Evolutionary conservation across 2,888 invertebrate species (phyloP), one percentile per base, ranked within the genome.

Genomic region (Adineta ricciae): DNA sequence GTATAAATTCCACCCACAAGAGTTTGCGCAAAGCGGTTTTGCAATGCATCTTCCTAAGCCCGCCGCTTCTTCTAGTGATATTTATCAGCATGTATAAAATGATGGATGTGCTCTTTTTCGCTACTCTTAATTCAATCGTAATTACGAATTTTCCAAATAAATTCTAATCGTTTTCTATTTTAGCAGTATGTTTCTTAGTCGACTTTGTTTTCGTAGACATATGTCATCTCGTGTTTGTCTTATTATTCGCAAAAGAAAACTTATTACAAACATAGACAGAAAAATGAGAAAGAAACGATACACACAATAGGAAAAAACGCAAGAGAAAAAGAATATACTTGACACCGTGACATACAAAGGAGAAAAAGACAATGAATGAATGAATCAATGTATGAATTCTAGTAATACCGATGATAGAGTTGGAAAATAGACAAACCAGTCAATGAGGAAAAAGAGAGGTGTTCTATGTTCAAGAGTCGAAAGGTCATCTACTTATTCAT

Each of bases 1-100:
- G 78, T 78, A 78, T 41, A 41, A 41, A 41, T 78, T 78, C n/a
- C 78, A 78, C n/a, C 78, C 78, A 41, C 24, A 78, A 41, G 78
- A 41, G 41, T 78, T 78, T 78, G 38, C 41, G 9, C 19, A 14
- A 3, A 78, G 78, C n/a, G 78, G 78, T 41, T 78, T 41, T 41
- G 78, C 38, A 11, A 41, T 11, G 24, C 24, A 78, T 24, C 16
- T 41, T 11, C 78, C 78, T 8, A 78, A 78, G 41, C 78, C 78
- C 19, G 64, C 32, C 5, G 64, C 32, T 16, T 32, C 64, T 27
- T 14, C 19, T 64, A 64, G 64, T 64, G 27, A 32, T 64, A 32
- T 64, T 64, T 64, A 64, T 64, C 16, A 27, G 7, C 11, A 32
- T 64, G 36, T 64, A 32, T 64, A 32, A 27, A 64, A 32, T 50